Conservation (phyloP, 2,888 invertebrate genomes). For the Cybosia mesomella region DNA sequence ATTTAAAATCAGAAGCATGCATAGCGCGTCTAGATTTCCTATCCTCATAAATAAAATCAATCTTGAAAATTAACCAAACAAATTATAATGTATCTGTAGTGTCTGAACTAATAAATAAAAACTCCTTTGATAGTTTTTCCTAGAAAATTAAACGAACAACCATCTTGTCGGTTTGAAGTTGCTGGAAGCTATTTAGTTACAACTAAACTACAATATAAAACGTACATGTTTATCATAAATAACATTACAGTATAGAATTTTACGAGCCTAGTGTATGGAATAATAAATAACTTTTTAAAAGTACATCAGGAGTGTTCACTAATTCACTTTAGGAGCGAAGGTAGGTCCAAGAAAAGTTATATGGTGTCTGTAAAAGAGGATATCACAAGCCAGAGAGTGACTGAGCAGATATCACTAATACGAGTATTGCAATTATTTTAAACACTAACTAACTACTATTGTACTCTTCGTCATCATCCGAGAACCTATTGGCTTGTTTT, state of each 20-base stretch:
- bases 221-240: neutral
- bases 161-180: neutral
- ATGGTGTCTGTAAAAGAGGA: neutral
- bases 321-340: neutral
- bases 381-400: neutral
- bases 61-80: neutral
- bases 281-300: neutral
- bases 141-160: conserved; percentile 4
- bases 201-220: conserved; percentile 1
- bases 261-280: conserved; percentile 1
- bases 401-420: too few species aligned
- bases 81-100: neutral
- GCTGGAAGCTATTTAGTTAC: neutral
- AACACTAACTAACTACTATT: too few species aligned
- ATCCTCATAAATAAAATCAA: neutral
- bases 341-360: neutral
- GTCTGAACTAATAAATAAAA: neutral
- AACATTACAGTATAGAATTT: neutral
- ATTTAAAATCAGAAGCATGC: neutral
- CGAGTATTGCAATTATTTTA: too few species aligned
- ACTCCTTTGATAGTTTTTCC: neutral
- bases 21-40: neutral
- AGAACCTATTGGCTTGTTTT: too few species aligned
- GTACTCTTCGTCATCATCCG: too few species aligned
- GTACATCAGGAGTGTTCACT: neutral